Evolutionary conservation across 2,113 vertebrate genomes (phyloP).

Genomic region (Actenoides hombroni): DNA sequence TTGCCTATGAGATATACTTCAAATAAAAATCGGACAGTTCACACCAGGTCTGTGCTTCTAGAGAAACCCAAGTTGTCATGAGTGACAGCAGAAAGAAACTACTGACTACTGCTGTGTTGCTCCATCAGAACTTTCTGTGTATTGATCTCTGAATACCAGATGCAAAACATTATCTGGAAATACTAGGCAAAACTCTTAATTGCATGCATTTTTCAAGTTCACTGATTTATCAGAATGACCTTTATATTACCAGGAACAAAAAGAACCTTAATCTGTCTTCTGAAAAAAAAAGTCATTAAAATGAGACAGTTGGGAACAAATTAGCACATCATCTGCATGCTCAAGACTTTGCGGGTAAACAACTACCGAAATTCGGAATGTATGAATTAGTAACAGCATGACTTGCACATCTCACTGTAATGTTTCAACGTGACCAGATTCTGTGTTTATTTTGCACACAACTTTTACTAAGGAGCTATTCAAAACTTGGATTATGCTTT

Average conservation of each 20-base stretch:
- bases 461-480: background rate
- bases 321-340: background rate
- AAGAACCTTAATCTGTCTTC: background rate
- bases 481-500: background rate
- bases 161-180: background rate
- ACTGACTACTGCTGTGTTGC: background rate
- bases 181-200: background rate
- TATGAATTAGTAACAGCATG: background rate
- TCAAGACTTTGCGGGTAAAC: background rate
- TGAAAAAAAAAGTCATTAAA: background rate
- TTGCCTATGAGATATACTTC: background rate
- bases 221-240: background rate
- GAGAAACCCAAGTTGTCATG: background rate
- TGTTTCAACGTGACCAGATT: background rate
- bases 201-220: background rate
- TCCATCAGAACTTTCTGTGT: background rate
- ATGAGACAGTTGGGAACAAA: background rate
- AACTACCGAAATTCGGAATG: background rate
- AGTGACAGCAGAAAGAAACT: background rate
- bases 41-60: background rate
- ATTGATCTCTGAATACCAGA: fast-evolving
- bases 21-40: background rate
- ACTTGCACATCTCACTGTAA: background rate
- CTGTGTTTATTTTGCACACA: background rate
- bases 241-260: background rate